phyloP scores from a whole-genome alignment of 2,888 invertebrate species.

The Cyclophora punctaria region DNA sequence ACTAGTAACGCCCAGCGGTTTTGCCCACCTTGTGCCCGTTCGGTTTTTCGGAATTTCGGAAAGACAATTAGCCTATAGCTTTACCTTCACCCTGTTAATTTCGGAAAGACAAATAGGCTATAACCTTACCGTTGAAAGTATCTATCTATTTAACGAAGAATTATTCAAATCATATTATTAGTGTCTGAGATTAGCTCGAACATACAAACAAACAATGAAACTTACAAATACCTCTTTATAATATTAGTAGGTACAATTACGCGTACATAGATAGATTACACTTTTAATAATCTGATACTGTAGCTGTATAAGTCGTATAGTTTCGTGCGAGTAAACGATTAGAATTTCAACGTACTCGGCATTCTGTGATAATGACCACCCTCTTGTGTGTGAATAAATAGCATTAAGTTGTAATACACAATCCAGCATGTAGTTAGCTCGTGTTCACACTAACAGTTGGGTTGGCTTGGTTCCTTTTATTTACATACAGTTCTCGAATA shows the following conservation, averaged over 20 bases:
- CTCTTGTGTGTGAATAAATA: conserved; percentile 23
- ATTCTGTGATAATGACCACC: conserved; percentile 19
- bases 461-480: conserved; percentile 23
- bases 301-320: not conserved
- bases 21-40: not conserved
- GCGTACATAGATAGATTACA: not conserved
- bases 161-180: not conserved
- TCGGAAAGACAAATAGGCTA: not conserved
- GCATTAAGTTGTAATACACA: conserved; percentile 15
- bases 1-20: not conserved
- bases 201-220: not conserved
- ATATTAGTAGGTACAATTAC: no score
- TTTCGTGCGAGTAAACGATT: not conserved
- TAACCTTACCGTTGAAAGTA: not conserved
- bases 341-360: not conserved
- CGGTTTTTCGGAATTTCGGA: not conserved
- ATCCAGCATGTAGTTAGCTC: conserved; percentile 28
- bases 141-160: not conserved
- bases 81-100: not conserved
- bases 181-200: not conserved
- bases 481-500: conserved; percentile 21
- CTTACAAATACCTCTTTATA: no score
- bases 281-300: not conserved
- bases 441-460: conserved; percentile 33
- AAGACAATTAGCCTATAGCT: no score